A percentile compares a stretch with the other conserved stretches of the same genome.
These are phyloP conservation scores for Onthophagus taurus DNA, from an alignment of 1,140 invertebrate species.

Conservation along the genomic window DNA sequence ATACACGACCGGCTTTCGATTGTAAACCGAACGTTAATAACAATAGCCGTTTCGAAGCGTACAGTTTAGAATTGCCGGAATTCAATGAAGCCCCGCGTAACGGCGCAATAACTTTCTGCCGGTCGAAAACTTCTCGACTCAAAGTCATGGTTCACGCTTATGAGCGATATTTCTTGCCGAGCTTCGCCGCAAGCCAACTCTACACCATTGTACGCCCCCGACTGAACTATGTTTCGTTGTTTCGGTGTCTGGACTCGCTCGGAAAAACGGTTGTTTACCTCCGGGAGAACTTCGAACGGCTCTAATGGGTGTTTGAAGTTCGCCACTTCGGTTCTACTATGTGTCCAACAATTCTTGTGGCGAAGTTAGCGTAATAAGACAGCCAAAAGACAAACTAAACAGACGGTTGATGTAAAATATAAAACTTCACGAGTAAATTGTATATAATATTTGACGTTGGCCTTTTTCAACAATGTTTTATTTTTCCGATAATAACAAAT, in stretches of 20 bases:
- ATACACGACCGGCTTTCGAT: no score
- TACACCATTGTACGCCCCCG: no score
- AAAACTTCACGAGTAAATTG: no score
- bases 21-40: slow-evolving; percentile 10
- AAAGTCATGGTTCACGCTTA: slow-evolving; percentile 14
- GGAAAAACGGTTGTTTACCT: slow-evolving; percentile 4
- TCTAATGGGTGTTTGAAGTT: slow-evolving; percentile 1
- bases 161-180: slow-evolving; percentile 9
- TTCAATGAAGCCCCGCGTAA: slow-evolving; percentile 12
- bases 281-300: not conserved
- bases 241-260: slow-evolving; percentile 2
- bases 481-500: slow-evolving; percentile 1
- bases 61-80: slow-evolving; percentile 13
- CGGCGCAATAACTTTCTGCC: slow-evolving; percentile 9
- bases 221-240: no score
- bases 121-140: slow-evolving; percentile 8
- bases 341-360: slow-evolving; percentile 3
- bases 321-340: slow-evolving; percentile 5
- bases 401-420: no score
- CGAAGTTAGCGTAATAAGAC: no score
- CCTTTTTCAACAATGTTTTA: slow-evolving; percentile 7
- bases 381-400: no score
- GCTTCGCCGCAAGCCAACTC: no score
- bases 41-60: slow-evolving; percentile 11
- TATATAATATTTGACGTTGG: no score